Conservation (phyloP, 30 jellyfish, hydroid and myxozoan species). For the Pelagia noctiluca region DNA sequence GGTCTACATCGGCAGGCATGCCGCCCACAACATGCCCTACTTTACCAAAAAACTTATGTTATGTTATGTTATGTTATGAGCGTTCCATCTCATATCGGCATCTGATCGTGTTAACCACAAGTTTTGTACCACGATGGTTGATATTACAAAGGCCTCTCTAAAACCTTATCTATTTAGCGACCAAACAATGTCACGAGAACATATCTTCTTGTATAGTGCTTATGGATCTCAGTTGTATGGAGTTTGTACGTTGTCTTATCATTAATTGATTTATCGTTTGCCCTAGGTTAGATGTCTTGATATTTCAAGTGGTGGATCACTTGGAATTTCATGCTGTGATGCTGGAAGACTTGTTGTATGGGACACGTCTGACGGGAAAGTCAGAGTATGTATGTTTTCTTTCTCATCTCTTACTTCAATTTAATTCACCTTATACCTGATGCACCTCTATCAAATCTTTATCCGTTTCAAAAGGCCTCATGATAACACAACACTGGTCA, state of each 20-base stretch:
- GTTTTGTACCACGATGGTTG: too few relatives aligned
- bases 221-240: background rate
- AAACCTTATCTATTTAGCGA: background rate
- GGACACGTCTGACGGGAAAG: conserved; percentile 81
- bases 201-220: background rate
- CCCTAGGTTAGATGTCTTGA: conserved; percentile 69
- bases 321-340: conserved; percentile 80
- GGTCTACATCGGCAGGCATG: background rate
- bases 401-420: background rate
- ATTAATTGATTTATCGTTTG: background rate
- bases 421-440: background rate
- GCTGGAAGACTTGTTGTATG: conserved; percentile 69
- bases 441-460: background rate
- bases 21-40: too few relatives aligned
- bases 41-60: too few relatives aligned
- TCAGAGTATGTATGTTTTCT: conserved; percentile 47
- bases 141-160: too few relatives aligned
- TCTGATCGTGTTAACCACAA: too few relatives aligned
- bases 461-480: background rate
- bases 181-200: background rate
- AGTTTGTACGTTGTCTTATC: background rate
- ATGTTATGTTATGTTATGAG: background rate
- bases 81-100: background rate
- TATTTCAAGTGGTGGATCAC: conserved; percentile 84
- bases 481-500: too few relatives aligned